Evolutionary conservation across 2,113 vertebrate species (phyloP), one percentile per base, ranked within the genome.

Genomic region (Phodopus roborovskii): DNA sequence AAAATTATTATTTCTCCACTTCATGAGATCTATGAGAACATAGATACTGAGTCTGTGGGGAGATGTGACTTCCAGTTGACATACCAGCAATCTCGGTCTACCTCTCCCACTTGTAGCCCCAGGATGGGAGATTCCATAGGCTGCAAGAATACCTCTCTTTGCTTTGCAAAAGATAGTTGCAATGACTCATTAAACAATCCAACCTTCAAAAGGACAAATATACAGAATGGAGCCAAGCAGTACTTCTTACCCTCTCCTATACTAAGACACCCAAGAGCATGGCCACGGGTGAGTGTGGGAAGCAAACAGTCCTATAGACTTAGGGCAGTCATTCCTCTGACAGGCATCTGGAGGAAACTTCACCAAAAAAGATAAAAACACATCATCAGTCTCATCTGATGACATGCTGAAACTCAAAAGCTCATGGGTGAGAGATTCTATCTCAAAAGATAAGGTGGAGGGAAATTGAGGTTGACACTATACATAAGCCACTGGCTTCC

Each of bases 1-100:
- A 56, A 84, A 97, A 94, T 60, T 77, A 68, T 39, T 26, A 30
- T n/a, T 91, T 42, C 77, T 16, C 33, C 87, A 86, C 36, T 84
- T 53, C 50, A 58, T 85, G 64, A 22, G 11, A 71, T 73, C 66
- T 30, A 7, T 39, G 48, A 73, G 68, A 88, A 36, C 3, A 36
- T 66, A 78, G 20, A 71, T 36, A 56, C n/a, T 28, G 17, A 89
- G 1, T 12, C 2, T 85, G 4, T 64, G 13, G 8, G 16, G 62
- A 90, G 15, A 30, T 45, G 5, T 45, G 68, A 50, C 8, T 42
- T 50, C 36, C 1, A 64, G 11, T 16, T 86, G 36, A 86, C 5
- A 1, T 42, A 60, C 17, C 28, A 22, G 26, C 33, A 36, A 74
- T n/a, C 70, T 74, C 90, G 22, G 45, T 22, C 1, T 16, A 62